Evolutionary conservation across 2,888 invertebrate species (phyloP).

Genomic region (Cephus pygmeus): DNA sequence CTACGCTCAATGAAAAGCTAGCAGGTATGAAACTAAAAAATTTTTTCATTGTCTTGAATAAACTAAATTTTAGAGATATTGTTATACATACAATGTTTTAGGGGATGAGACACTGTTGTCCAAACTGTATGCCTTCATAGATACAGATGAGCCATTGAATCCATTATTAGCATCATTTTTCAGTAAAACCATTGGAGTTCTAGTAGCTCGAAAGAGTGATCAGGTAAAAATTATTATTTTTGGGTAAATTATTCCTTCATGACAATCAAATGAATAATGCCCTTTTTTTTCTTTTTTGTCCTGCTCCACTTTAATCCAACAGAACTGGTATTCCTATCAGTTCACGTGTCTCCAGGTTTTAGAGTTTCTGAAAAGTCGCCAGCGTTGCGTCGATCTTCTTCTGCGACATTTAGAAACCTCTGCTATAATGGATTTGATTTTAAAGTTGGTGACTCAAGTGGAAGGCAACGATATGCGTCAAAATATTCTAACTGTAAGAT

Average conservation of each 20-base stretch:
- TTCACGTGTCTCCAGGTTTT: slow-evolving; percentile 91
- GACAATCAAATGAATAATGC: background rate
- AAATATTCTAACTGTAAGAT: slow-evolving; percentile 76
- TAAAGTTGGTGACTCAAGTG: slow-evolving; percentile 86
- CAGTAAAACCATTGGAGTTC: slow-evolving; percentile 92
- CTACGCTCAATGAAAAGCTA: slow-evolving; percentile 86
- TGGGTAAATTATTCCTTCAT: slow-evolving; percentile 17
- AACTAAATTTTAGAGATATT: slow-evolving; percentile 1
- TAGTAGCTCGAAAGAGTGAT: slow-evolving; percentile 88
- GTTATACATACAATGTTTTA: slow-evolving; percentile 20
- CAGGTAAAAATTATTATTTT: slow-evolving; percentile 70
- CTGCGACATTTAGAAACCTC: slow-evolving; percentile 93
- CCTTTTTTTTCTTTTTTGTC: slow-evolving; percentile 12
- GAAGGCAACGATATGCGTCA: slow-evolving; percentile 79
- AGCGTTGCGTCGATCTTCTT: slow-evolving; percentile 87
- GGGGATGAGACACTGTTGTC: slow-evolving; percentile 82
- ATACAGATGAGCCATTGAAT: slow-evolving; percentile 88
- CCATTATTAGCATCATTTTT: slow-evolving; percentile 95
- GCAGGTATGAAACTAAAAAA: slow-evolving; percentile 65
- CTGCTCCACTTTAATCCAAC: slow-evolving; percentile 43
- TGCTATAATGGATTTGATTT: slow-evolving; percentile 92
- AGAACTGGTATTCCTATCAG: slow-evolving; percentile 94
- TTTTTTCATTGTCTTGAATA: background rate
- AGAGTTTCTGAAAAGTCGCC: slow-evolving; percentile 89
- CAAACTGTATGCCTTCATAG: slow-evolving; percentile 89